Percentiles rank a stretch among this genome's conserved stretches.
Conservation (phyloP, 2,888 invertebrate species). For the Acanthopleura granulata region DNA sequence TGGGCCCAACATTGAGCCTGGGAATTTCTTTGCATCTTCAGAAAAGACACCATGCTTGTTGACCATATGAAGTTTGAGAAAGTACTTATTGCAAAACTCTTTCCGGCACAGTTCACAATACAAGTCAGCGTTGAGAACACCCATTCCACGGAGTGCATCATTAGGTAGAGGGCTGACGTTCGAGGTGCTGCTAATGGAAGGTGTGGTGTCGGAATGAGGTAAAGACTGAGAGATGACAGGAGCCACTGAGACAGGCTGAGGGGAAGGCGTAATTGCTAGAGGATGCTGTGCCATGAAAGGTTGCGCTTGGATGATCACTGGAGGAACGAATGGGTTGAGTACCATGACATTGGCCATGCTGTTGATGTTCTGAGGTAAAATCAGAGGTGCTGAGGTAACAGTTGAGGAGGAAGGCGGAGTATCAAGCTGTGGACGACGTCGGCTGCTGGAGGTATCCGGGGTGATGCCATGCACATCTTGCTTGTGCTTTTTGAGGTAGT, state of each 20-base stretch:
- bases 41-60: conserved; percentile 66
- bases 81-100: conserved; percentile 67
- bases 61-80: conserved; percentile 66
- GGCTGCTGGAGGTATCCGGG: conserved; percentile 41
- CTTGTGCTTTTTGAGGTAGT: conserved; percentile 71
- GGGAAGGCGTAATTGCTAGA: conserved; percentile 25
- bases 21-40: conserved; percentile 33
- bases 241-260: conserved; percentile 20
- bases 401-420: conserved; percentile 45
- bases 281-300: conserved; percentile 51
- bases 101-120: conserved; percentile 91
- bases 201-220: conserved; percentile 27
- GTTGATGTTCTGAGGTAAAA: conserved; percentile 59
- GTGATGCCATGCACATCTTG: conserved; percentile 70
- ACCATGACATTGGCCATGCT: conserved; percentile 66
- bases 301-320: conserved; percentile 59
- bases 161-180: conserved; percentile 13
- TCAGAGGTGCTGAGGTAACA: conserved; percentile 44
- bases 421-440: conserved; percentile 20
- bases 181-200: conserved; percentile 35
- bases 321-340: conserved; percentile 67
- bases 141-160: conserved; percentile 45
- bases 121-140: conserved; percentile 73
- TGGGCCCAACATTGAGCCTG: not conserved
- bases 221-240: conserved; percentile 50